These are phyloP conservation scores for Psix sp. DNA, from an alignment of 1,140 invertebrate species.

Conservation along the genomic window DNA sequence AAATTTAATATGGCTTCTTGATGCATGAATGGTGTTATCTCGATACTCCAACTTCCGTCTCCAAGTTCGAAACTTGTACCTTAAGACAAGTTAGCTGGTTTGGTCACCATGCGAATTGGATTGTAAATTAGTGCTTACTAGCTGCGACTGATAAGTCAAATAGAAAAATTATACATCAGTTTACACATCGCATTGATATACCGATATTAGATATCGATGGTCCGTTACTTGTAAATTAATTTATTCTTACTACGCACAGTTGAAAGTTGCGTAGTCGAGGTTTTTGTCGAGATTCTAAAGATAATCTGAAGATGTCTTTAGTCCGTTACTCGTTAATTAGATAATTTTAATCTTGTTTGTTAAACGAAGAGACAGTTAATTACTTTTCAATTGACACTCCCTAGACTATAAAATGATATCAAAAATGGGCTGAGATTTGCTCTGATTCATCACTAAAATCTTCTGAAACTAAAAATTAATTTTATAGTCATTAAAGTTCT, in stretches of 20 bases:
- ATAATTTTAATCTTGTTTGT: not conserved
- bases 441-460: too few relatives aligned
- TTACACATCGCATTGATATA: too few relatives aligned
- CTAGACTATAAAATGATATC: not conserved
- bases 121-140: conserved; percentile 16
- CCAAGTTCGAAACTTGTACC: conserved; percentile 14
- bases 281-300: conserved; percentile 16
- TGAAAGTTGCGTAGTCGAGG: conserved; percentile 10
- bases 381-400: not conserved
- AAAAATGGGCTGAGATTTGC: too few relatives aligned
- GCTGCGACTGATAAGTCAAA: too few relatives aligned
- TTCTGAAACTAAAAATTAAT: too few relatives aligned
- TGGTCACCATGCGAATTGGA: conserved; percentile 34
- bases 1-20: conserved; percentile 9
- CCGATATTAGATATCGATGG: too few relatives aligned
- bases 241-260: too few relatives aligned
- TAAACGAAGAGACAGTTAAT: not conserved
- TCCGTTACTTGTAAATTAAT: too few relatives aligned
- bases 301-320: conserved; percentile 6
- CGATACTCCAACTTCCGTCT: conserved; percentile 17
- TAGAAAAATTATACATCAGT: too few relatives aligned
- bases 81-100: conserved; percentile 27
- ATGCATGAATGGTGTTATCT: conserved; percentile 26
- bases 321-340: conserved; percentile 1
- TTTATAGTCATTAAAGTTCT: too few relatives aligned